These are phyloP conservation scores for Dione vanillae DNA, from an alignment of 2,888 invertebrate species.

Conservation along the genomic window DNA sequence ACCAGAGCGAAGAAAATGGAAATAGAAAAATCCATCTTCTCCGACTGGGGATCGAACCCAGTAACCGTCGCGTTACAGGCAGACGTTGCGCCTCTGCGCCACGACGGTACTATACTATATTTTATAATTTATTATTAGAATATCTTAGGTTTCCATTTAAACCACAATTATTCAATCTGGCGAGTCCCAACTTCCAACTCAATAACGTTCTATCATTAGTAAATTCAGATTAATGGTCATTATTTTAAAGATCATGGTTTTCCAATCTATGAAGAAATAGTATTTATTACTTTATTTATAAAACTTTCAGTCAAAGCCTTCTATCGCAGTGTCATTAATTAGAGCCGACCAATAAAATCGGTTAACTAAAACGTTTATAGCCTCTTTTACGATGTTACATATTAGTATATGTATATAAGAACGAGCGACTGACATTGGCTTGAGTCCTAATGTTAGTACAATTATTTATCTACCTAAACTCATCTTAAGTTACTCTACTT, in stretches of 20 bases:
- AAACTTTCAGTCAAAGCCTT: neutral
- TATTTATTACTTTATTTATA: neutral
- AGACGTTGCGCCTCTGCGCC: too few species aligned
- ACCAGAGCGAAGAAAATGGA: too few species aligned
- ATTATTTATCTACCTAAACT: neutral
- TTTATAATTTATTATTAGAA: neutral
- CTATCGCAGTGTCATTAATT: conserved; percentile 28
- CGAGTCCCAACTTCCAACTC: neutral
- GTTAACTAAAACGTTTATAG: conserved; percentile 5
- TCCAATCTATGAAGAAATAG: too few species aligned
- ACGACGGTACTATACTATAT: too few species aligned
- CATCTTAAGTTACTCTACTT: too few species aligned
- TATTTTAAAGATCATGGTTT: neutral
- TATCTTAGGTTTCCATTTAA: neutral
- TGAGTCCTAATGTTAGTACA: neutral
- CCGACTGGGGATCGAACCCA: too few species aligned
- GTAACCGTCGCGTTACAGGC: too few species aligned
- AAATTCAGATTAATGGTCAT: neutral
- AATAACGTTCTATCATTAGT: neutral
- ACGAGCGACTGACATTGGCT: neutral
- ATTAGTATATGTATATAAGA: too few species aligned
- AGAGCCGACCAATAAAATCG: conserved; percentile 25
- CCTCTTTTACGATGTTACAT: conserved; percentile 6
- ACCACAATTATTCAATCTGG: neutral
- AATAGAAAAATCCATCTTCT: too few species aligned